Evolutionary conservation across 2,797 vertebrate genomes (phyloP).

Genomic region (Malurus leucopterus): DNA sequence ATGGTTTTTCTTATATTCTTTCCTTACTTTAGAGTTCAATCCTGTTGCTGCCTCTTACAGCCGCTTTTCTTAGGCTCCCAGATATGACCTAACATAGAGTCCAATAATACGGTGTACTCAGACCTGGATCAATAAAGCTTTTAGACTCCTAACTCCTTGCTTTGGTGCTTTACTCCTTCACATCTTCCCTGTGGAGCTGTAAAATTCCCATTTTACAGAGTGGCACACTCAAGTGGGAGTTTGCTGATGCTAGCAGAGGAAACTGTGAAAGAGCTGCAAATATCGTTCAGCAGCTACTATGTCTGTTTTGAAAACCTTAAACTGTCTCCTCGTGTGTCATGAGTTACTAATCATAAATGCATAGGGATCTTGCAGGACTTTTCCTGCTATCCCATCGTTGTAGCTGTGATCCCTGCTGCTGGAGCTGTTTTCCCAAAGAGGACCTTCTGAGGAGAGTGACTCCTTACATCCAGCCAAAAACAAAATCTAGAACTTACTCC

Average conservation of each 20-base stretch:
- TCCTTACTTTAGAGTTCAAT: slow-evolving; percentile 30
- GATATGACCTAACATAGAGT: slow-evolving; percentile 46
- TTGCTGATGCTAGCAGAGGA: slow-evolving; percentile 38
- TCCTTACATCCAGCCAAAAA: accelerated
- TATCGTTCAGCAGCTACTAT: neutral
- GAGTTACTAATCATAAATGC: neutral
- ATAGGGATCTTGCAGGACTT: neutral
- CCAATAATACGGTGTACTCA: slow-evolving; percentile 40
- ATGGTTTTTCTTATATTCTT: slow-evolving; percentile 35
- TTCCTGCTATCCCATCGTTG: neutral
- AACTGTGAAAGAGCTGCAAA: slow-evolving; percentile 26
- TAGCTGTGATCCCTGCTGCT: neutral
- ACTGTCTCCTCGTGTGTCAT: neutral
- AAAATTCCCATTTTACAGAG: slow-evolving; percentile 64
- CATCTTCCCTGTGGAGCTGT: slow-evolving; percentile 51
- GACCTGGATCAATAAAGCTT: slow-evolving; percentile 52
- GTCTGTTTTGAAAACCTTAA: neutral
- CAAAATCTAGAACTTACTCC: neutral
- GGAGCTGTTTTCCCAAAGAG: neutral
- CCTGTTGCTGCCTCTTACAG: slow-evolving; percentile 17
- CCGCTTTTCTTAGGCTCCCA: slow-evolving; percentile 42
- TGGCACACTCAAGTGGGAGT: slow-evolving; percentile 24
- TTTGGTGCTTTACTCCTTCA: slow-evolving; percentile 52
- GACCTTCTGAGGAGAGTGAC: neutral
- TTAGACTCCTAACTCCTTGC: slow-evolving; percentile 35